Evolutionary conservation across 2,113 vertebrate species (phyloP), one percentile per base, ranked within the genome.

Genomic region (Loxodonta africana): DNA sequence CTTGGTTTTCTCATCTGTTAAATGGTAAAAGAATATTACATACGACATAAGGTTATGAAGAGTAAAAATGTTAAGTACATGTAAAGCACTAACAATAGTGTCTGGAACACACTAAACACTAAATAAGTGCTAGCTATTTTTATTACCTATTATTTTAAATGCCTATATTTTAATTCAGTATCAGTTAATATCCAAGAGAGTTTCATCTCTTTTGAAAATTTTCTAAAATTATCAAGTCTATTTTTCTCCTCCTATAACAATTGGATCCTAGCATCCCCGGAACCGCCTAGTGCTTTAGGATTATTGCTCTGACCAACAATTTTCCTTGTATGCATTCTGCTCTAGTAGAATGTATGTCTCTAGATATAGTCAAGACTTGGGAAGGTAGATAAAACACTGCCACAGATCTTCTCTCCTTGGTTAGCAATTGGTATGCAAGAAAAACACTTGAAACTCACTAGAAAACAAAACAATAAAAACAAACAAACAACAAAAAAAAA

Each of bases 191-290:
- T 28, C 20, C 23, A 73, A 92, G 73, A 46, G 69, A 82, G 14
- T 53, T 85, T 95, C 37, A 95, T 0, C 18, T 84, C 12, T 62
- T 67, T 51, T 62, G n/a, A 82, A 86, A 90, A 78, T 57, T 82
- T 91, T 91, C 57, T 51, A 28, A 88, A 95, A 90, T 15, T 82
- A 30, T 83, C 46, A 88, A 20, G 5, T 91, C 25, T 89, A 63
- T 44, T 67, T 94, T 90, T 89, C 12, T 82, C n/a, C 15, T 95
- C 80, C 30, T 18, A 37, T 85, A 84, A 92, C 17, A 77, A 44
- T 3, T 84, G 33, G 73, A 37, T 37, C 37, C 37, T 37, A 37
- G 12, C 21, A 76, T 25, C 10, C 18, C 77, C 25, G 82, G 71
- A 84, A 90, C 1, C 15, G 85, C 63, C 20, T n/a, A 69, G 17